phyloP scores from a whole-genome alignment of 2,888 invertebrate species.

The Muschampia plurimacula region DNA sequence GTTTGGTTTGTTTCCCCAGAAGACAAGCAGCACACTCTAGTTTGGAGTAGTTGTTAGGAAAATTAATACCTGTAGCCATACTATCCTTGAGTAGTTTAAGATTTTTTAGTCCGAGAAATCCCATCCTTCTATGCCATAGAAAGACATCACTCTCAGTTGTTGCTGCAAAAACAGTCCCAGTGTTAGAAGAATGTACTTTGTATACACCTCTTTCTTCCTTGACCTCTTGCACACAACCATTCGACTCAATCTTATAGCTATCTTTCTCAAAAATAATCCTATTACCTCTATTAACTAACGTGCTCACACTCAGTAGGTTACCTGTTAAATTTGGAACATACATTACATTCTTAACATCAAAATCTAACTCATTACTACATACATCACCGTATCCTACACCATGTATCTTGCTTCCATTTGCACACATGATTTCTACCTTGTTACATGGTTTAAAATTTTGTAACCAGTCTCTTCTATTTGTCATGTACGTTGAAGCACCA shows the following conservation, averaged over 20 bases:
- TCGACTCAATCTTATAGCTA: neutral
- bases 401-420: neutral
- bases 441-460: neutral
- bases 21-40: conserved; percentile 1
- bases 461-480: neutral
- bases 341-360: conserved; percentile 1
- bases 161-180: neutral
- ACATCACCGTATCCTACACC: neutral
- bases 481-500: no score
- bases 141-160: neutral
- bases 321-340: conserved; percentile 2
- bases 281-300: neutral
- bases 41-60: conserved; percentile 4
- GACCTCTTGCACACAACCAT: conserved; percentile 1
- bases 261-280: neutral
- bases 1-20: conserved; percentile 3
- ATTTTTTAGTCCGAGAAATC: neutral
- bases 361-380: neutral
- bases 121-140: neutral
- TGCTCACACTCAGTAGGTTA: conserved; percentile 4
- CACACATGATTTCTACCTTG: neutral
- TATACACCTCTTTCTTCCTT: conserved; percentile 4
- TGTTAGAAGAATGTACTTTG: conserved; percentile 1
- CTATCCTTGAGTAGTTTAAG: neutral
- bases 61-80: neutral